These are phyloP conservation scores for Neotoma lepida DNA, from an alignment of 2,113 vertebrate genomes.

Conservation along the genomic window DNA sequence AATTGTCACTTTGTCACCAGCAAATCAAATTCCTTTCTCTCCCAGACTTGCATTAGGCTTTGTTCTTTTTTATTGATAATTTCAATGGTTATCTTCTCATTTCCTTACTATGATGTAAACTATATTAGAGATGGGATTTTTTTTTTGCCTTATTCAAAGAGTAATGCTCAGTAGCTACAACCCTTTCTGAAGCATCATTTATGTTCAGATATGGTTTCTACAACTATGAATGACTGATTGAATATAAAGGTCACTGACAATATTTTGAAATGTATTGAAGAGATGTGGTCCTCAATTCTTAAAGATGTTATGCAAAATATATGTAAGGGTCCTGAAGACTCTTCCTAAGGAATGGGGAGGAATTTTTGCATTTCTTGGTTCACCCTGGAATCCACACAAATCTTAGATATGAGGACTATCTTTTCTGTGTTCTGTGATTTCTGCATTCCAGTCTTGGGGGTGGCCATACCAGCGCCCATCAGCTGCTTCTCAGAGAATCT, in stretches of 20 bases:
- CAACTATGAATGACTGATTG: not conserved
- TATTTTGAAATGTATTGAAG: not conserved
- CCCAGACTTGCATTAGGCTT: not conserved
- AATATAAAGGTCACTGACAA: not conserved
- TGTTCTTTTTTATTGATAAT: not conserved
- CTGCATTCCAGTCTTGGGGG: rapidly evolving
- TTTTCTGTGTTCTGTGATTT: not conserved
- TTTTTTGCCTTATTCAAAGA: not conserved
- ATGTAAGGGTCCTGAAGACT: not conserved
- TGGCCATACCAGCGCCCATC: rapidly evolving
- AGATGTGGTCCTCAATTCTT: rapidly evolving
- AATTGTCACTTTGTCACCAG: not conserved
- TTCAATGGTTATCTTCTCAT: not conserved
- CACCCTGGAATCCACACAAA: not conserved
- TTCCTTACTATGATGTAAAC: not conserved
- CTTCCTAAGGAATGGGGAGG: not conserved
- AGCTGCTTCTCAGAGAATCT: no score
- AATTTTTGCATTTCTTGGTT: not conserved
- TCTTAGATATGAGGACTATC: not conserved
- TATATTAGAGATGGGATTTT: not conserved
- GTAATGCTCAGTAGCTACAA: not conserved
- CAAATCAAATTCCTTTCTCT: not conserved
- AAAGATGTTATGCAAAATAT: not conserved
- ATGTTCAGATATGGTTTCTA: not conserved
- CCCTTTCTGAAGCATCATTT: not conserved